These are phyloP conservation scores for Phasia obesa DNA, from an alignment of 2,888 invertebrate species.

Conservation along the genomic window DNA sequence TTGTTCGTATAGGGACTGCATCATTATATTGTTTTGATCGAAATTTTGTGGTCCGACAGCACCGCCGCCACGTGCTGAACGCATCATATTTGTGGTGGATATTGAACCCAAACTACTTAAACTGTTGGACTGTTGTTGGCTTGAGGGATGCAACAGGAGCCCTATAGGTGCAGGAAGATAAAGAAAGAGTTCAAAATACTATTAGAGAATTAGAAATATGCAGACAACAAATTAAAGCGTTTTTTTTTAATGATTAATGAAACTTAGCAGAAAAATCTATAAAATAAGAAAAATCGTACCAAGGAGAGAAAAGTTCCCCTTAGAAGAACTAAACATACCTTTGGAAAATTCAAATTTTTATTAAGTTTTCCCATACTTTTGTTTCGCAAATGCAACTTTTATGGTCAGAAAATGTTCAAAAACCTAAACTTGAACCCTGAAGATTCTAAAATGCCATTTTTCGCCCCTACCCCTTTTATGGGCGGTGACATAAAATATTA, in stretches of 20 bases:
- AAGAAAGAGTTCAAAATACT: conserved; percentile 44
- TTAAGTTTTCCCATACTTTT: too few relatives aligned
- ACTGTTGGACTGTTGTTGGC: conserved; percentile 76
- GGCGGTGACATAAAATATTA: too few relatives aligned
- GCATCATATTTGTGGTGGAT: conserved; percentile 62
- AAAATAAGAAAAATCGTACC: neutral
- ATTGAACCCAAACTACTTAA: conserved; percentile 74
- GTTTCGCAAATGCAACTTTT: too few relatives aligned
- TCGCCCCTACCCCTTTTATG: too few relatives aligned
- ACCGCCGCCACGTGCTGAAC: conserved; percentile 61
- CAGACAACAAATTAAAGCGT: conserved; percentile 11
- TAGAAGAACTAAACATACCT: too few relatives aligned
- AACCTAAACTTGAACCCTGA: too few relatives aligned
- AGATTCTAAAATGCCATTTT: too few relatives aligned
- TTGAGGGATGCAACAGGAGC: conserved; percentile 77
- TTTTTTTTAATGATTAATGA: too few relatives aligned
- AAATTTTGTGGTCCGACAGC: conserved; percentile 66
- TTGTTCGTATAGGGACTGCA: conserved; percentile 72
- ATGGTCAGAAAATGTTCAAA: too few relatives aligned
- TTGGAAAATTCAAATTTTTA: too few relatives aligned
- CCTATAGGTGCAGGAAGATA: conserved; percentile 73
- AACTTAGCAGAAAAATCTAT: neutral
- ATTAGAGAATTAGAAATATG: conserved; percentile 43
- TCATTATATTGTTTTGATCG: conserved; percentile 68
- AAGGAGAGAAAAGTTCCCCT: too few relatives aligned